A percentile compares a stretch with the other conserved stretches of the same genome.
Conservation (phyloP, 30 jellyfish, hydroid and myxozoan genomes). For the Hydractinia echinata region DNA sequence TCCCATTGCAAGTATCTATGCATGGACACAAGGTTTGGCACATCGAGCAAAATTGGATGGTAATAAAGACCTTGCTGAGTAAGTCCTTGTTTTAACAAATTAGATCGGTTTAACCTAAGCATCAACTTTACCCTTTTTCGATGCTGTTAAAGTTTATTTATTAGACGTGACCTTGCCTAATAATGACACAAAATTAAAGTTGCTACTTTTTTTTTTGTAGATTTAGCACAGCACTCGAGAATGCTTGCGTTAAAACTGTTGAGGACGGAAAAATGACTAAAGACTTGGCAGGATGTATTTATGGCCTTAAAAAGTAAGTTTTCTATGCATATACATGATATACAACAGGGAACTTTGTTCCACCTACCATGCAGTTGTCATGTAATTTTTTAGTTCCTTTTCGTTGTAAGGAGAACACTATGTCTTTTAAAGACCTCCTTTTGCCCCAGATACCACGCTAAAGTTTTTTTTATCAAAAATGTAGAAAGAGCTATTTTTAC, state of each 20-base stretch:
- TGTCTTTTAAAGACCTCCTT: no score
- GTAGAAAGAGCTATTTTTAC: no score
- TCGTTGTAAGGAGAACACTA: no score
- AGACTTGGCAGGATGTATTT: slow-evolving; percentile 94
- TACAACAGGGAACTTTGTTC: background rate
- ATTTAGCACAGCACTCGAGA: slow-evolving; percentile 74
- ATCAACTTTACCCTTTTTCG: no score
- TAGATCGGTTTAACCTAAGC: no score
- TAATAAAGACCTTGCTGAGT: slow-evolving; percentile 74
- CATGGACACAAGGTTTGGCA: slow-evolving; percentile 96
- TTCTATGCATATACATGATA: background rate
- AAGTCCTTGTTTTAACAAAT: slow-evolving; percentile 11
- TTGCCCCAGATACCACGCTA: no score
- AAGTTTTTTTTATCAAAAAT: no score
- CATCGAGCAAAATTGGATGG: slow-evolving; percentile 98
- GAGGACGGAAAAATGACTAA: slow-evolving; percentile 91
- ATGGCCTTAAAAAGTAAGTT: slow-evolving; percentile 86
- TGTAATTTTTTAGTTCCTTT: background rate
- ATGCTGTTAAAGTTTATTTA: no score
- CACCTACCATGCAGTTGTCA: background rate
- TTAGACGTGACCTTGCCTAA: background rate
- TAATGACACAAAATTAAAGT: background rate
- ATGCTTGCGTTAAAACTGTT: slow-evolving; percentile 86
- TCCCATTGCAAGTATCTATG: slow-evolving; percentile 94
- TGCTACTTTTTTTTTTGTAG: slow-evolving; percentile 13